Evolutionary conservation across 2,113 vertebrate genomes (phyloP), one percentile per base, ranked within the genome.

Genomic region (Castor canadensis): DNA sequence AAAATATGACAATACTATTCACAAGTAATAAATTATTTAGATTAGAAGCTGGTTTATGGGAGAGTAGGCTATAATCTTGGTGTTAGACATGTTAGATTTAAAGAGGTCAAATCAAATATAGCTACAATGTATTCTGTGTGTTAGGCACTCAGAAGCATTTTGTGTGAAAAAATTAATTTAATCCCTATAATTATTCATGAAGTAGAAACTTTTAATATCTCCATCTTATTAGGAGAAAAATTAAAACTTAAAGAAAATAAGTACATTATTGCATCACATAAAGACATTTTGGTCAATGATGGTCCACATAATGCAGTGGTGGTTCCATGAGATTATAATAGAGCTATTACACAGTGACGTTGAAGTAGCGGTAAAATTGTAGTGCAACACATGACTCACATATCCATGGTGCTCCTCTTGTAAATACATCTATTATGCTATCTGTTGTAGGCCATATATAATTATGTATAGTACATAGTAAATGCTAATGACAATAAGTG

Each of bases 181-280:
- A 58, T 64, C n/a, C 5, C 73, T 87, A 72, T 0, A 79, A 69
- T 87, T 87, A 75, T 45, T 94, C 19, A 22, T 58, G 38, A 92
- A 38, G 38, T 71, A 28, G 66, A 84, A 76, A 56, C 24, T 93
- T n/a, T 60, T 94, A 69, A 80, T 45, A 86, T 4, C 7, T 19
- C 6, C 1, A 28, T 38, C 47, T 87, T 92, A 26, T 8, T 77
- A 26, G 32, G 3, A 24, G 11, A 47, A 75, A 87, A 83, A 75
- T 5, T n/a, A 87, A 69, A 20, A 82, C 64, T 73, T 96, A 73
- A 20, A 85, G 38, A 93, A 76, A 76, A 64, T 93, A 64, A 87
- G n/a, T 47, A 62, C 17, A 22, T 20, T n/a, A 28, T 60, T 10
- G 7, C 12, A 45, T 60, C 24, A 9, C 12, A 16, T 9, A 47